Evolutionary conservation across 2,113 vertebrate genomes (phyloP).

Genomic region (Aythya baeri): DNA sequence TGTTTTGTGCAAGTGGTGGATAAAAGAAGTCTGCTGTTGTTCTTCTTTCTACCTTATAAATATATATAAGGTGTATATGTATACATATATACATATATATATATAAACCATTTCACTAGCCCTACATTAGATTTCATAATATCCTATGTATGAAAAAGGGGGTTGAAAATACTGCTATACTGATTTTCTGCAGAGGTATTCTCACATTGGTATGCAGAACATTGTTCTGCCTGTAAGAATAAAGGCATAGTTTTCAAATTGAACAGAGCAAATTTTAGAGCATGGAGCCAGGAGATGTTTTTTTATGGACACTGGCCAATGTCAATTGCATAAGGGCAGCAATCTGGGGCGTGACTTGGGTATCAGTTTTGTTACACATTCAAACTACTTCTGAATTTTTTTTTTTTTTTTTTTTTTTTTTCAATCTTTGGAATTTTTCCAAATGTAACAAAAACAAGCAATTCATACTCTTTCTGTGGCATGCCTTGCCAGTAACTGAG

Average conservation of each 20-base stretch:
- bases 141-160: neutral
- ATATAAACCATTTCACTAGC: neutral
- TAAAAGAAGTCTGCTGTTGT: neutral
- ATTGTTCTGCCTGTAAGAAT: neutral
- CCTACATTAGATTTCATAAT: neutral
- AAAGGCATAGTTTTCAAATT: neutral
- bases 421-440: conserved; percentile 52
- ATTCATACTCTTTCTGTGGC: neutral
- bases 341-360: conserved; percentile 47
- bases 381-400: conserved; percentile 45
- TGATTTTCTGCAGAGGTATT: neutral
- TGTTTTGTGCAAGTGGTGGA: neutral
- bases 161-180: neutral
- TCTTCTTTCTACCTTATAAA: neutral
- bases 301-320: conserved; percentile 32
- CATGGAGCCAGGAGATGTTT: conserved; percentile 30
- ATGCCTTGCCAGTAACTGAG: conserved; percentile 15
- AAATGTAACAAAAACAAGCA: conserved; percentile 55
- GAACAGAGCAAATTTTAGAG: conserved; percentile 2
- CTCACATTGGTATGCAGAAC: neutral
- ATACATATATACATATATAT: neutral
- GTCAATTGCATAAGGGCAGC: conserved; percentile 42
- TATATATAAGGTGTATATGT: neutral
- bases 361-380: conserved; percentile 62
- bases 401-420: neutral